Evolutionary conservation across 2,888 invertebrate species (phyloP), one percentile per base, ranked within the genome.

Genomic region (Catocala fraxini): DNA sequence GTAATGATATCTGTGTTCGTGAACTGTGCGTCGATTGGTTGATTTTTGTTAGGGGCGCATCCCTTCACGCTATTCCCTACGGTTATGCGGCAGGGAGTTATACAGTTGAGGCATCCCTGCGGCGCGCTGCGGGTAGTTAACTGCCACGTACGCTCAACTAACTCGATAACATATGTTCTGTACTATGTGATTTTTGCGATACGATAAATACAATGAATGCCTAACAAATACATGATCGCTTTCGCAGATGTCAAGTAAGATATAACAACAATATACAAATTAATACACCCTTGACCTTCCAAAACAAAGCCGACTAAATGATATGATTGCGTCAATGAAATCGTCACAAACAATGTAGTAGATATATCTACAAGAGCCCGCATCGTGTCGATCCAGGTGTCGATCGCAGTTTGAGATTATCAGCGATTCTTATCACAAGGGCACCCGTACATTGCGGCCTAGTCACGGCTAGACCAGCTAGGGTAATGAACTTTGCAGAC

Each of bases 381-480:
- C 92, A 93, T 93, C 84, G 77, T 70, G 64, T 81, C 73, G 81
- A 81, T 81, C 93, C 93, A 93, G 92, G 93, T 93, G 93, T 86
- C 85, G 92, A 92, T 92, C 84, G 85, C 76, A 82, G 79, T 76
- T 73, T 71, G 78, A 88, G 91, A 91, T 92, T 87, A 88, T 82
- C 87, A 77, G 71, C 71, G 91, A 92, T 91, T 68, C 62, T 80
- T 89, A 92, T 93, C 93, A 84, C 88, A 85, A 84, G 88, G 87
- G 87, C 88, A 84, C 91, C 91, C 92, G 89, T 89, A 89, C 85
- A 79, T 75, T 80, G 77, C 79, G 77, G 77, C 74, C 79, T 82
- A 80, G 77, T 77, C 77, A 70, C 73, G 65, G 80, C 78, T 79
- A 80, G 76, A 69, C 68, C 71, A 63, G 70, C 70, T 68, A 76